phyloP scores from a whole-genome alignment of 2,888 invertebrate genomes.

The Steinernema scapterisci region DNA sequence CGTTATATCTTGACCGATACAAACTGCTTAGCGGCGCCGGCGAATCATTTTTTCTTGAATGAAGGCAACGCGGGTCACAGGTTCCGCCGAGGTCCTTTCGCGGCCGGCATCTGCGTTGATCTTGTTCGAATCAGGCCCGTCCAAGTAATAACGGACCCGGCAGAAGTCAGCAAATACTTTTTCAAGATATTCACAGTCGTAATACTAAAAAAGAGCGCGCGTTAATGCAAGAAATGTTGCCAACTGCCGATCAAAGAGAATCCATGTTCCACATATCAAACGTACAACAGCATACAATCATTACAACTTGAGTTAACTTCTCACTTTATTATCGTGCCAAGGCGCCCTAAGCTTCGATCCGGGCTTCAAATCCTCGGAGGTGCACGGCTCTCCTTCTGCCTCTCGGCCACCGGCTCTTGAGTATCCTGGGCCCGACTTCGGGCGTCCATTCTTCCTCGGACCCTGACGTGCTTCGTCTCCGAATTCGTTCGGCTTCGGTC shows the following conservation, averaged over 20 bases:
- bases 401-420: neutral
- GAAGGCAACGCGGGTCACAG: too few species aligned
- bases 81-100: too few species aligned
- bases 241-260: neutral
- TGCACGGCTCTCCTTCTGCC: neutral
- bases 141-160: too few species aligned
- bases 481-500: neutral
- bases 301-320: neutral
- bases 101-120: too few species aligned
- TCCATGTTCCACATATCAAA: neutral
- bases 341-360: neutral
- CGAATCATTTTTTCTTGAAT: too few species aligned
- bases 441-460: too few species aligned
- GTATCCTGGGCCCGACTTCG: neutral
- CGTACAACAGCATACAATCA: neutral
- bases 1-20: too few species aligned
- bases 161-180: neutral
- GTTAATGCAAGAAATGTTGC: neutral
- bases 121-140: too few species aligned
- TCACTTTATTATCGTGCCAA: neutral
- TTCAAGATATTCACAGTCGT: constrained; percentile 3
- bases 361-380: neutral
- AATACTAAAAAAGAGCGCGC: neutral
- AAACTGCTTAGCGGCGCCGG: too few species aligned
- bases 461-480: neutral